Conservation (phyloP, 2,888 invertebrate species). For the Drosophila quasianomalipes region DNA sequence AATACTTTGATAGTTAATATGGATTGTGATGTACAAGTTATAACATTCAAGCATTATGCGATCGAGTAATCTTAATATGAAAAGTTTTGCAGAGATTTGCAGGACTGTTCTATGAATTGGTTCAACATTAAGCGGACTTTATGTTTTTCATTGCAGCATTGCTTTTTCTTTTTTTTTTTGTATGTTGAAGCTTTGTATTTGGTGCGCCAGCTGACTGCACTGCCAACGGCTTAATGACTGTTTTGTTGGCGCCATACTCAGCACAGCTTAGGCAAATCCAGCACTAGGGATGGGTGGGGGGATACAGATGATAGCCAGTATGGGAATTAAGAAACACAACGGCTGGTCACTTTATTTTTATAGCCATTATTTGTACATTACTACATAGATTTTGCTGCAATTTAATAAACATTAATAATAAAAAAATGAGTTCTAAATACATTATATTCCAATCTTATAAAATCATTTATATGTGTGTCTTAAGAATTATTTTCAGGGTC, state of each 20-base stretch:
- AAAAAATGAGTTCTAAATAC: neutral
- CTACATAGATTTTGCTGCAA: neutral
- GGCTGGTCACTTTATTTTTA: neutral
- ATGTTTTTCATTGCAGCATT: neutral
- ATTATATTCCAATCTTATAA: neutral
- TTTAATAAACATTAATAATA: neutral
- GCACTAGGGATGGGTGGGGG: constrained; percentile 8
- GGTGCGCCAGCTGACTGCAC: constrained; percentile 27
- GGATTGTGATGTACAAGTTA: neutral
- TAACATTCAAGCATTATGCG: neutral
- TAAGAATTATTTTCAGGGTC: neutral
- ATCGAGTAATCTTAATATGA: neutral
- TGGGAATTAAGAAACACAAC: constrained; percentile 13
- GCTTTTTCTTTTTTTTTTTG: neutral
- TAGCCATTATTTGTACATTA: neutral
- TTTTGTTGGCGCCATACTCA: constrained; percentile 61
- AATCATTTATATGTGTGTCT: neutral
- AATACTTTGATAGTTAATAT: neutral
- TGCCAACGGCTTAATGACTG: constrained; percentile 67
- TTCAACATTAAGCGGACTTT: constrained; percentile 8
- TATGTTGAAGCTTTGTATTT: constrained; percentile 11
- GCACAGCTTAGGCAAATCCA: constrained; percentile 18
- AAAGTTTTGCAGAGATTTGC: neutral
- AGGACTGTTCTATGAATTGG: neutral
- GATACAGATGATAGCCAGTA: constrained; percentile 14